Evolutionary conservation across 2,888 invertebrate species (phyloP).

Genomic region (Caenorhabditis japonica): DNA sequence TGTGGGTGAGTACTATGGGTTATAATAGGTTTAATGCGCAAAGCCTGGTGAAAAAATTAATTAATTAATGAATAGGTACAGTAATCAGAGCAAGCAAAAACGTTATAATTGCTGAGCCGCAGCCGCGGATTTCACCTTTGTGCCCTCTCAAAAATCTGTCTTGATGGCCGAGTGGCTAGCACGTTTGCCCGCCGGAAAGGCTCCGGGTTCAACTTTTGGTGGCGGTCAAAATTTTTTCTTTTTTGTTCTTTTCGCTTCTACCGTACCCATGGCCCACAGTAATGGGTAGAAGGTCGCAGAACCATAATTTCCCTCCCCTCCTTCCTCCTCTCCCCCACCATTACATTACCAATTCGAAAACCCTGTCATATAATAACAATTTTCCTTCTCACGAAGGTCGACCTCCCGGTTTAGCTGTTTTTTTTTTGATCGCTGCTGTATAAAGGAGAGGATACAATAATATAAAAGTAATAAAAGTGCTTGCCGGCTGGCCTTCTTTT

Average conservation of each 20-base stretch:
- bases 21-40: too few species aligned
- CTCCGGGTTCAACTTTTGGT: too few species aligned
- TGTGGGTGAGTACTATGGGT: conserved; percentile 64
- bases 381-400: conserved; percentile 2
- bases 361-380: conserved; percentile 31
- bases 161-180: too few species aligned
- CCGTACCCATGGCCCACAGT: conserved; percentile 13
- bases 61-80: too few species aligned
- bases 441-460: neutral
- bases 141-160: neutral
- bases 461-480: neutral
- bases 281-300: neutral
- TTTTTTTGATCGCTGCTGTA: too few species aligned
- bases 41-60: too few species aligned
- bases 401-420: conserved; percentile 1
- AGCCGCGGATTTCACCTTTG: neutral
- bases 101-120: neutral
- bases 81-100: neutral
- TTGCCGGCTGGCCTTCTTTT: conserved; percentile 3
- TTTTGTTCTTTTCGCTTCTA: neutral
- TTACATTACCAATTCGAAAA: conserved; percentile 9
- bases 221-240: too few species aligned
- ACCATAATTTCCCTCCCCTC: conserved; percentile 1
- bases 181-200: too few species aligned
- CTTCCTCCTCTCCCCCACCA: too few species aligned